Percentiles rank a stretch among this genome's conserved stretches.
phyloP scores from a whole-genome alignment of 2,797 vertebrate genomes.

The Thripadectes ignobilis region DNA sequence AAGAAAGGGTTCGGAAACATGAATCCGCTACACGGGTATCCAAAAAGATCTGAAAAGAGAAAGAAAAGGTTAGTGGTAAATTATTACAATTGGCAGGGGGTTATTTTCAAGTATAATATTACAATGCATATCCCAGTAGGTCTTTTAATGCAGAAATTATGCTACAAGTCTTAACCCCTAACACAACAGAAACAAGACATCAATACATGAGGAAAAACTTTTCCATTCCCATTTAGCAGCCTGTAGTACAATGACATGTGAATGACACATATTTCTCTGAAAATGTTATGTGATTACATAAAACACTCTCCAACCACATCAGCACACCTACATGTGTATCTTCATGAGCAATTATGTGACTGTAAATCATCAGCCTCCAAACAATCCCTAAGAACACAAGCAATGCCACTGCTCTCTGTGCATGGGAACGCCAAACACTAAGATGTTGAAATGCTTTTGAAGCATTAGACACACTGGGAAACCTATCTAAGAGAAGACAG shows the following conservation, averaged over 20 bases:
- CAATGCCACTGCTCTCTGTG: not conserved
- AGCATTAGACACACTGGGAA: not conserved
- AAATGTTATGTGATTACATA: not conserved
- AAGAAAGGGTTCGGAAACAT: constrained; percentile 14
- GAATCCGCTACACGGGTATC: constrained; percentile 33
- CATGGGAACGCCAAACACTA: rapidly evolving
- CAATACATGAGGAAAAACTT: rapidly evolving
- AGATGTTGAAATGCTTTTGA: not conserved
- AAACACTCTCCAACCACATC: not conserved
- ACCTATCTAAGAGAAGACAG: not conserved
- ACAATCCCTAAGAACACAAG: not conserved
- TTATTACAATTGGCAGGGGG: rapidly evolving
- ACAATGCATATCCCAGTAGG: not conserved
- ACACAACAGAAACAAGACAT: not conserved
- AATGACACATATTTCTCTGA: not conserved
- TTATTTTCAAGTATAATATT: not conserved
- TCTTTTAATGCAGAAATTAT: not conserved
- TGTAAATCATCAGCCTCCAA: not conserved
- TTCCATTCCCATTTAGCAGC: not conserved
- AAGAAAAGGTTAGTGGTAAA: not conserved
- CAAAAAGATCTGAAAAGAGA: constrained; percentile 58
- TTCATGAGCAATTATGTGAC: not conserved
- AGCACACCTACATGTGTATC: not conserved
- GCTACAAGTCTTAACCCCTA: not conserved
- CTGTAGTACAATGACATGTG: not conserved